Percentiles rank a stretch among this genome's conserved stretches.
Conservation (phyloP, 2,888 invertebrate species). For the Papilio gigon region DNA sequence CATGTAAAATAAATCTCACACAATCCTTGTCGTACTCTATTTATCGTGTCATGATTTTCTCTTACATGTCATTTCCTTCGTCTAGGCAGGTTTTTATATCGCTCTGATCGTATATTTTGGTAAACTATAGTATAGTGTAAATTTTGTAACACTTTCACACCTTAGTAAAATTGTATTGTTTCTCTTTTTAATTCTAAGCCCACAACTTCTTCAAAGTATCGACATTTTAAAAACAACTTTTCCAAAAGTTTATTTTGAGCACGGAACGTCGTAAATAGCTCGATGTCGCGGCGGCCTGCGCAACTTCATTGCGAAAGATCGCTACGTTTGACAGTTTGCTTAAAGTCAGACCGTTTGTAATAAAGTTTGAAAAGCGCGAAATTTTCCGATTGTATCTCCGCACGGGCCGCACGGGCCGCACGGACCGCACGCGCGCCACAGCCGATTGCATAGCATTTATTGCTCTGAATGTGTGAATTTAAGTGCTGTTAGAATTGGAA, state of each 20-base stretch:
- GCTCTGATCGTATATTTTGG: too few relatives aligned
- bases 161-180: neutral
- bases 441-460: conserved; percentile 9
- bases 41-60: too few relatives aligned
- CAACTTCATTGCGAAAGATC: neutral
- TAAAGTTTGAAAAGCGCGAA: conserved; percentile 1
- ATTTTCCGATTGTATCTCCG: conserved; percentile 18
- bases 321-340: neutral
- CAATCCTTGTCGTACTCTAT: too few relatives aligned
- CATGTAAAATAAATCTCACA: too few relatives aligned
- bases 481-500: neutral
- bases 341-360: conserved; percentile 14
- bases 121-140: too few relatives aligned
- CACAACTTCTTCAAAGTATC: neutral
- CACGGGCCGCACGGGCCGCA: too few relatives aligned
- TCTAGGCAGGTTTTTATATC: too few relatives aligned
- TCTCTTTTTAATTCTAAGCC: neutral
- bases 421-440: neutral
- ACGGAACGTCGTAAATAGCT: neutral
- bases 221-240: neutral
- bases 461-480: neutral
- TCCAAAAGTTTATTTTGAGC: neutral
- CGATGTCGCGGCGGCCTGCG: neutral
- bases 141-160: neutral
- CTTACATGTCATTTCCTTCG: too few relatives aligned